Conservation (phyloP, 2,113 vertebrate species). For the Poicephalus meyeri region DNA sequence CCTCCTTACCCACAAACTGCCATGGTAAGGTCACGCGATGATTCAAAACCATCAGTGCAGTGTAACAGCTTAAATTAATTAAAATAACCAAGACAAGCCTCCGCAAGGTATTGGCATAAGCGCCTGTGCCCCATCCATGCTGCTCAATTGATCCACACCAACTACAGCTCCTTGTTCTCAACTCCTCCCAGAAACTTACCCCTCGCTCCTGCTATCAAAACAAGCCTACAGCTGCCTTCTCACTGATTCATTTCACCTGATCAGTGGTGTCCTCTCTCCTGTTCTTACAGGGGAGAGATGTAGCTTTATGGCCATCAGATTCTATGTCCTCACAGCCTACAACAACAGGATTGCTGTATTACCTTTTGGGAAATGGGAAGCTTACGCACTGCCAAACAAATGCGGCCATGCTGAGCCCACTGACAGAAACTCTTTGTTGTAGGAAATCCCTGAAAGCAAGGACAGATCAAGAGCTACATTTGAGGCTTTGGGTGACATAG, state of each 20-base stretch:
- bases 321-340: not conserved
- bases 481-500: not conserved
- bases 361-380: not conserved
- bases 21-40: not conserved
- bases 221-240: not conserved
- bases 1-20: not conserved
- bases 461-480: not conserved
- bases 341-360: not conserved
- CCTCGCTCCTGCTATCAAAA: not conserved
- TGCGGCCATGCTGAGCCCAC: not conserved
- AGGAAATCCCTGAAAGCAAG: not conserved
- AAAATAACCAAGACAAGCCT: not conserved
- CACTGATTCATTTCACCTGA: not conserved
- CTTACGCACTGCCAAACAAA: accelerated
- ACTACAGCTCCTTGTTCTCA: not conserved
- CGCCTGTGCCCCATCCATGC: not conserved
- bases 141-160: not conserved
- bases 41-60: not conserved
- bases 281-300: not conserved
- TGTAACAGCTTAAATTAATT: not conserved
- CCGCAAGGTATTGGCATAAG: not conserved
- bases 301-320: not conserved
- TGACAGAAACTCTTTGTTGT: not conserved
- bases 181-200: not conserved
- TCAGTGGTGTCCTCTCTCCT: not conserved